Percentiles rank a stretch among this genome's conserved stretches.
Evolutionary conservation across 2,113 vertebrate species (phyloP).

Genomic region (Malurus elegans): DNA sequence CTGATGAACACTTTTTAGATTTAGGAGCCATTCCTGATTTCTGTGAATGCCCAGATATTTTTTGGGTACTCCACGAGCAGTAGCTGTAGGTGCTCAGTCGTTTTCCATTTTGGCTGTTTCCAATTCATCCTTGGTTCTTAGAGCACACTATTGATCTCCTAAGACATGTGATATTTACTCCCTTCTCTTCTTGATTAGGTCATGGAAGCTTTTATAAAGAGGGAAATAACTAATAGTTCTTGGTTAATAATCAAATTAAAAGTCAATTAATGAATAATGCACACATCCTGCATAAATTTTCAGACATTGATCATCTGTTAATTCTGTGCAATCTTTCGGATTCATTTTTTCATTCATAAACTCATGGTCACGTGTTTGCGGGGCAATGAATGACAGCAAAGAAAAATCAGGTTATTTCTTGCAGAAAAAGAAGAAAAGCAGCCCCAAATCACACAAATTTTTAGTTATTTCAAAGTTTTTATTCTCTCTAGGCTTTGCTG

Average conservation of each 20-base stretch:
- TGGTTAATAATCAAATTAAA: conserved; percentile 31
- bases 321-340: neutral
- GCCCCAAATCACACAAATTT: neutral
- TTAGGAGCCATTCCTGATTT: conserved; percentile 5
- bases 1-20: neutral
- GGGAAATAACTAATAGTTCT: conserved; percentile 7
- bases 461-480: neutral
- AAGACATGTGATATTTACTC: neutral
- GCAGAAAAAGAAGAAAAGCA: neutral
- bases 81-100: conserved; percentile 4
- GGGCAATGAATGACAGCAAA: neutral
- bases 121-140: neutral
- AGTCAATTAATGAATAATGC: conserved; percentile 41
- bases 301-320: conserved; percentile 13
- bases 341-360: conserved; percentile 36
- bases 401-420: neutral
- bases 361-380: accelerated
- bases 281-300: conserved; percentile 15
- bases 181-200: conserved; percentile 8
- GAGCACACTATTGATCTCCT: neutral
- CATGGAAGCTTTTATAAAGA: conserved; percentile 8
- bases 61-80: neutral
- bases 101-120: neutral
- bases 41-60: conserved; percentile 12
- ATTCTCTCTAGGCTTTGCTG: neutral